phyloP scores from a whole-genome alignment of 2,888 invertebrate genomes.

The Cyclophora albipunctata region DNA sequence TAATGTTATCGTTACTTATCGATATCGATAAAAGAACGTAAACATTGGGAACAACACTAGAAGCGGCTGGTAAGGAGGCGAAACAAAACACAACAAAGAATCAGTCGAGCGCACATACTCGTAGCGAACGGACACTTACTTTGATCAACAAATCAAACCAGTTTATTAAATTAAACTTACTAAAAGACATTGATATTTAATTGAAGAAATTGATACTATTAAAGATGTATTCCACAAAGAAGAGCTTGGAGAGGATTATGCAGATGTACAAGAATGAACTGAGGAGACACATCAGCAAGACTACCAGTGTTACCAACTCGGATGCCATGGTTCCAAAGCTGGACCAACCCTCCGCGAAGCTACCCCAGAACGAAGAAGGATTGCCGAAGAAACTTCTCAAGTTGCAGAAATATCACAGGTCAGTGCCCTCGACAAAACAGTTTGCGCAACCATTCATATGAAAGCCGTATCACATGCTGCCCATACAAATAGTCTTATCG shows the following conservation, averaged over 20 bases:
- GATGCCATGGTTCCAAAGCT: constrained; percentile 73
- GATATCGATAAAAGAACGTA: constrained; percentile 61
- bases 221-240: constrained; percentile 57
- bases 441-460: constrained; percentile 38
- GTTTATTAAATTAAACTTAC: constrained; percentile 28
- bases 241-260: constrained; percentile 53
- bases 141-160: constrained; percentile 7
- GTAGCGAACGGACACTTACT: constrained; percentile 37
- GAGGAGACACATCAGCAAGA: constrained; percentile 75
- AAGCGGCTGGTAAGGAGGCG: constrained; percentile 48
- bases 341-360: constrained; percentile 48
- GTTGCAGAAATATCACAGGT: constrained; percentile 76
- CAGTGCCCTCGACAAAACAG: constrained; percentile 47
- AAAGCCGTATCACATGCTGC: constrained; percentile 23
- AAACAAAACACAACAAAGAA: constrained; percentile 69
- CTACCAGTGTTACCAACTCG: constrained; percentile 76
- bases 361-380: constrained; percentile 52
- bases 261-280: constrained; percentile 62
- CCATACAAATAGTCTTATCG: too few species aligned
- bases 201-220: constrained; percentile 8
- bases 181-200: constrained; percentile 6
- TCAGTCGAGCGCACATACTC: constrained; percentile 45
- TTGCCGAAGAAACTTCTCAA: constrained; percentile 65
- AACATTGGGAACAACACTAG: constrained; percentile 52
- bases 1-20: constrained; percentile 41